Evolutionary conservation across 2,113 vertebrate species (phyloP), one percentile per base, ranked within the genome.

Genomic region (Felis chaus): DNA sequence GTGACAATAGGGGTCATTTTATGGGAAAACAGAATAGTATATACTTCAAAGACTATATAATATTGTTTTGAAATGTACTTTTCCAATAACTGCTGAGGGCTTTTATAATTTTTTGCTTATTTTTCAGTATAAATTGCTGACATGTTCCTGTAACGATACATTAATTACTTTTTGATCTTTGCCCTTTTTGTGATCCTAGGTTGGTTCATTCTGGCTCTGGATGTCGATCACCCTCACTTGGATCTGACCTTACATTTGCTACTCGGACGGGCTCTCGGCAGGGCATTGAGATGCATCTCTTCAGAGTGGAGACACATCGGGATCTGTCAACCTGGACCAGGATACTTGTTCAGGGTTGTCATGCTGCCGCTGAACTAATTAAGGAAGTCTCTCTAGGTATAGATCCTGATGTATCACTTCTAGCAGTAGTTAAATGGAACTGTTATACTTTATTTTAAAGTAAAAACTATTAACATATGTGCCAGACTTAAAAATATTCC

Each of bases 251-350:
- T 87, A 99, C 99, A 0, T 99, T 99, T 2, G 99, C 99, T 98
- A 99, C 99, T 0, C 98, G 99, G 86, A 99, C 99, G 0, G 99
- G 99, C 61, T 99, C 99, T 0, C 99, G 99, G 3, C 99, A 99
- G 79, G 99, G 99, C 13, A 99, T 99, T 41, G 99, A 99, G 98
- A 99, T 99, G 97, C 99, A 99, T 74, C 68, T 99, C 23, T 99
- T 99, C 98, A 98, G 99, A 0, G 99, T 99, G 97, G 99, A 99
- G 98, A 99, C 99, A 1, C 99, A 99, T 98, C 99, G 99, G 94
- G 99, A 99, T 94, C 98, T 99, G 98, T 99, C 99, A 0, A 98
- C 99, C 0, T 99, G 99, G 99, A 99, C 99, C 0, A 99, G 99
- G 0, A 98, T 99, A 6, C 98, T 99, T 3, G 99, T 99, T 36